Base-by-base conservation (phyloP, 1,140 invertebrate genomes). In the Aphelenchoides fujianensis region DNA sequence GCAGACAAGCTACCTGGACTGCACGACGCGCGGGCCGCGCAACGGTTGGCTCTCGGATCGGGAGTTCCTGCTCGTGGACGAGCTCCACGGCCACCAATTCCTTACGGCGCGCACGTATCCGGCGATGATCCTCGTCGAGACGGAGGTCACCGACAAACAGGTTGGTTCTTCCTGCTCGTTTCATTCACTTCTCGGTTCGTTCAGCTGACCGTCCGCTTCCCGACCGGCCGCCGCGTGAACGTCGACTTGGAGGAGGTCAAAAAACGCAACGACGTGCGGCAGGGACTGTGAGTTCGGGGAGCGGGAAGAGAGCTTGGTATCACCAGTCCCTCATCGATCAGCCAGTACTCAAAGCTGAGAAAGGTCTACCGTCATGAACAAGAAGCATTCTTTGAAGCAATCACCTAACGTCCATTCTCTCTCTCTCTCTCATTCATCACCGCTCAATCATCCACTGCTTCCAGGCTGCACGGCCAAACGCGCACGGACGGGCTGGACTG, bases 401-500 rank as follows among this genome's bases (percentile, higher is more conserved):
- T n/a, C n/a, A n/a, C n/a, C n/a, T n/a, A n/a, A n/a, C n/a, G n/a
- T n/a, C n/a, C n/a, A n/a, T n/a, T n/a, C n/a, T n/a, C n/a, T n/a
- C n/a, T n/a, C n/a, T n/a, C n/a, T n/a, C n/a, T n/a, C n/a, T n/a
- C n/a, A n/a, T n/a, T n/a, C n/a, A n/a, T n/a, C n/a, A n/a, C n/a
- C n/a, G n/a, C n/a, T n/a, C n/a, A n/a, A n/a, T n/a, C n/a, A n/a
- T n/a, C n/a, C n/a, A n/a, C n/a, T n/a, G n/a, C n/a, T n/a, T 77
- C n/a, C 36, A 75, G 74, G 28, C 52, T 75, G 3, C 52, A 57
- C 41, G 27, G 3, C 12, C 52, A 76, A 19, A 31, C 32, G 2
- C 23, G 36, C 37, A 76, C 76, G 1, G 77, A 79, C 23, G 79
- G 79, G 0, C 55, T 76, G 30, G 73, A 80, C 34, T 80, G 79